Conservation (phyloP, 2,797 vertebrate species). For the Microctenopoma stevenorrisi region DNA sequence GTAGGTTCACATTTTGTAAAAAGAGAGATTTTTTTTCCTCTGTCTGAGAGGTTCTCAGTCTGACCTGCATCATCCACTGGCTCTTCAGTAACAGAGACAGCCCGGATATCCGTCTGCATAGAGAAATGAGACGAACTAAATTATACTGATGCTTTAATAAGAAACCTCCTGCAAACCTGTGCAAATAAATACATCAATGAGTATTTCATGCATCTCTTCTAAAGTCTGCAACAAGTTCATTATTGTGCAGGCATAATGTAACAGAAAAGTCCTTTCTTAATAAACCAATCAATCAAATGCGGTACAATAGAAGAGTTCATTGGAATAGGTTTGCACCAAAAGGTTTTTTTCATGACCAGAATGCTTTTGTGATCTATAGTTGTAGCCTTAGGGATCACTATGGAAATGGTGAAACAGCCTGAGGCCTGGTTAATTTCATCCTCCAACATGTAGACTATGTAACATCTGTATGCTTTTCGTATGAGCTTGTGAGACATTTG, state of each 20-base stretch:
- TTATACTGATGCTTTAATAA: background rate
- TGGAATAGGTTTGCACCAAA: constrained; percentile 17
- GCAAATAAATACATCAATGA: constrained; percentile 23
- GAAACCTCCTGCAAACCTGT: constrained; percentile 1
- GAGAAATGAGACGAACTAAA: constrained; percentile 31
- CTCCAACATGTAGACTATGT: constrained; percentile 4
- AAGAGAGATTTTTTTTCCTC: constrained; percentile 13
- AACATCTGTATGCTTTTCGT: constrained; percentile 30
- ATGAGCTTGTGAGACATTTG: constrained; percentile 1
- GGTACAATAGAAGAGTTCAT: background rate
- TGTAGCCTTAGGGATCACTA: constrained; percentile 10
- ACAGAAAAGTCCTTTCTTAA: background rate
- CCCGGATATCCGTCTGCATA: constrained; percentile 7
- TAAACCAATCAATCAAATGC: too few relatives aligned
- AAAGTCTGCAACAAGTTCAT: background rate
- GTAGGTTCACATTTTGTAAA: constrained; percentile 9
- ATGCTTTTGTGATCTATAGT: constrained; percentile 35
- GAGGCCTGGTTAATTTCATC: constrained; percentile 15
- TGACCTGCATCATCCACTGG: constrained; percentile 39
- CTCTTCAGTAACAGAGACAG: constrained; percentile 27
- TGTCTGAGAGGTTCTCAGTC: constrained; percentile 33
- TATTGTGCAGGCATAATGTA: background rate
- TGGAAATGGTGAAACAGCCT: constrained; percentile 38
- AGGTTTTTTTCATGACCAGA: constrained; percentile 9
- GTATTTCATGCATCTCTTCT: constrained; percentile 8